phyloP scores from a whole-genome alignment of 2,113 vertebrate species.

The Actinemys pallida region DNA sequence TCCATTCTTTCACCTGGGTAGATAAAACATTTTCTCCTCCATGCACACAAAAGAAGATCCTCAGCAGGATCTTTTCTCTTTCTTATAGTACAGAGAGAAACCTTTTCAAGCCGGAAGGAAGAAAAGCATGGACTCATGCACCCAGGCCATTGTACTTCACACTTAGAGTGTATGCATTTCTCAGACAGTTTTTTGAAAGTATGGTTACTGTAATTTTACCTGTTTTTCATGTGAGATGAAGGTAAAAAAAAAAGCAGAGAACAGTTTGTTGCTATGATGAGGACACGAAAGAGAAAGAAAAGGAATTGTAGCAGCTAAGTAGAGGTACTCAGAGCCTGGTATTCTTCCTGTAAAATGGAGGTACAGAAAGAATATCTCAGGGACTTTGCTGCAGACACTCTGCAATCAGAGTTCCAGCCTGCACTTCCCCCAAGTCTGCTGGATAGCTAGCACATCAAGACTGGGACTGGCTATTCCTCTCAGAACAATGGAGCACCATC shows the following conservation, averaged over 20 bases:
- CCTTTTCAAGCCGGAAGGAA: neutral
- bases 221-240: neutral
- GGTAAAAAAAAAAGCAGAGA: neutral
- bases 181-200: constrained; percentile 39
- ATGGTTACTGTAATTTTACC: constrained; percentile 31
- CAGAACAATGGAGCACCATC: neutral
- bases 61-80: neutral
- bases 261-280: neutral
- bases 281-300: neutral
- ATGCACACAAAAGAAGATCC: neutral
- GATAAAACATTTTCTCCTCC: constrained; percentile 16
- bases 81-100: neutral
- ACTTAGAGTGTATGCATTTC: constrained; percentile 32
- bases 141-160: neutral
- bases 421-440: neutral
- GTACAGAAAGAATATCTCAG: neutral
- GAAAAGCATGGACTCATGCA: neutral
- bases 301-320: neutral
- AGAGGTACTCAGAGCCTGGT: neutral
- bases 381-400: neutral
- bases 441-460: neutral
- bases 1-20: neutral
- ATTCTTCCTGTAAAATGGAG: neutral
- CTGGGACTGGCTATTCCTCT: neutral
- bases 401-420: neutral